These are phyloP conservation scores for Stenoptilia bipunctidactyla DNA, from an alignment of 2,888 invertebrate species.

Conservation along the genomic window DNA sequence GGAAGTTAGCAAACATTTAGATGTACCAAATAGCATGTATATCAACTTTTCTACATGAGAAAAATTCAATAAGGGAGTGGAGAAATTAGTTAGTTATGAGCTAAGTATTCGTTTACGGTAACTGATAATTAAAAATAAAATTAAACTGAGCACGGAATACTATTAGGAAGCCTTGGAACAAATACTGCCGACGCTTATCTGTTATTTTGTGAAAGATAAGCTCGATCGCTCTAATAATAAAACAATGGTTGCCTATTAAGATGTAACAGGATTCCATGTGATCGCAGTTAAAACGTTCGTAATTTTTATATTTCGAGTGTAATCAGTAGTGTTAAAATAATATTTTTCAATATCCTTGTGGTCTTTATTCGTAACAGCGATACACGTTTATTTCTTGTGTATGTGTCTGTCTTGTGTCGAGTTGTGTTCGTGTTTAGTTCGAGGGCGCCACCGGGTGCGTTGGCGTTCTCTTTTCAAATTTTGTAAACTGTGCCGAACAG, in stretches of 20 bases:
- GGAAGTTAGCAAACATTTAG: slow-evolving; percentile 62
- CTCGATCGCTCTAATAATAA: no score
- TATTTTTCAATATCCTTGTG: slow-evolving; percentile 66
- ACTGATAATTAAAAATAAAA: slow-evolving; percentile 40
- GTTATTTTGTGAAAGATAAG: slow-evolving; percentile 45
- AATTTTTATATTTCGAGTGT: slow-evolving; percentile 50
- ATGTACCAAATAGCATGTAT: slow-evolving; percentile 63
- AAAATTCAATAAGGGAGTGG: slow-evolving; percentile 56
- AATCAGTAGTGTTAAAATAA: slow-evolving; percentile 31
- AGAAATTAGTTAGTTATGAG: slow-evolving; percentile 60
- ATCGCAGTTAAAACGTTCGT: slow-evolving; percentile 31
- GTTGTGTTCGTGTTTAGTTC: slow-evolving; percentile 33
- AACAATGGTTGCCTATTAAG: slow-evolving; percentile 28
- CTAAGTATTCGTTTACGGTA: slow-evolving; percentile 58
- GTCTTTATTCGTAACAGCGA: slow-evolving; percentile 66
- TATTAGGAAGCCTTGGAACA: slow-evolving; percentile 57
- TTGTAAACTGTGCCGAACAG: slow-evolving; percentile 36
- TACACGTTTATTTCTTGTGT: slow-evolving; percentile 52
- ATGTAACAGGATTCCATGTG: slow-evolving; percentile 13
- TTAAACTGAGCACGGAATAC: slow-evolving; percentile 65
- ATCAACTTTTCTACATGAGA: slow-evolving; percentile 67
- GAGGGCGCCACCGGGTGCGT: slow-evolving; percentile 26
- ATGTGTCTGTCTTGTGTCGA: slow-evolving; percentile 38
- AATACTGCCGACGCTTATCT: slow-evolving; percentile 60
- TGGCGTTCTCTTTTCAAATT: slow-evolving; percentile 26